Base-by-base conservation (phyloP, 2,113 vertebrate genomes). In the Peromyscus leucopus region DNA sequence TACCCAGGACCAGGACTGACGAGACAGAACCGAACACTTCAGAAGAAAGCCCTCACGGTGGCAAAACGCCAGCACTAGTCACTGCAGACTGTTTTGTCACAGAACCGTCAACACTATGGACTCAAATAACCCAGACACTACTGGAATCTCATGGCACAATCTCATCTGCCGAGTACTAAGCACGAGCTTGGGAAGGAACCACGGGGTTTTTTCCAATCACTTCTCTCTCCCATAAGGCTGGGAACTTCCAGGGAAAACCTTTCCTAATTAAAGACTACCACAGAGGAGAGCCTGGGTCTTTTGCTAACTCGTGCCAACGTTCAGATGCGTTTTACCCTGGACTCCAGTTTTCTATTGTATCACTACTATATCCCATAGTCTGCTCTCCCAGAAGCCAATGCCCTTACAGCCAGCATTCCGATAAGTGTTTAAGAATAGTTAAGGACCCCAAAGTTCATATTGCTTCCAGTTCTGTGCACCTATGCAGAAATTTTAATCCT, bases 91-190 rank as follows among this genome's bases (percentile, higher is more conserved):
- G 15, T 90, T 88, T 39, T 96, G 94, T 94, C 89, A 92, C 33
- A 51, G 42, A 97, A 89, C 91, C 76, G 15, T 95, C 88, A 74
- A 96, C 78, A 84, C 55, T 28, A 74, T 13, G 46, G 89, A 93
- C 88, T 95, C 92, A 76, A 51, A 94, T 80, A 92, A 96, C 78
- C 90, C 88, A 79, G 74, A 78, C 89, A 74, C 90, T 55, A 31
- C 36, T 2, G 26, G 93, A 57, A 89, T 57, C 90, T 92, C 55
- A 76, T 71, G 21, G 46, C 36, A 31, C 67, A 75, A 48, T 67
- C 92, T 72, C 95, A 61, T 85, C 72, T 26, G 87, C 84, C 31
- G 39, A 90, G 71, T 33, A 82, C 90, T 74, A 78, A 91, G 57
- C 78, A 75, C 36, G 12, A 69, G 92, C 51, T 84, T 65, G 65